Conservation (phyloP, 2,797 vertebrate species). For the Geotrypetes seraphini region DNA sequence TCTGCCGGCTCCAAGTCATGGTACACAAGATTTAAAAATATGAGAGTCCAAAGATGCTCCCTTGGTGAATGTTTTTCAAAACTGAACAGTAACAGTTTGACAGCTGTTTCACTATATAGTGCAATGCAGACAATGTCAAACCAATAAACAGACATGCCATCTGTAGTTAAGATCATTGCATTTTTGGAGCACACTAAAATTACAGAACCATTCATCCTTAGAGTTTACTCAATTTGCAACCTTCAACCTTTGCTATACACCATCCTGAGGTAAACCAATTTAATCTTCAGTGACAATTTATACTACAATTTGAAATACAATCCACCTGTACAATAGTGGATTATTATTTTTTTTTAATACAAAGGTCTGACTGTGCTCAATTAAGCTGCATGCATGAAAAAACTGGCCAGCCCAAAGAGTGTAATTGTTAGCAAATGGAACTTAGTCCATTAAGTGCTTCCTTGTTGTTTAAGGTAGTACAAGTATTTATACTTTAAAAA, state of each 20-base stretch:
- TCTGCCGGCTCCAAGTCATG: constrained; percentile 69
- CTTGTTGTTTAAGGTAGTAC: constrained; percentile 76
- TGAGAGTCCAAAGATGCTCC: constrained; percentile 83
- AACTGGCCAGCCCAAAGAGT: constrained; percentile 90
- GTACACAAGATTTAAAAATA: constrained; percentile 76
- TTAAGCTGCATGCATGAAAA: constrained; percentile 97
- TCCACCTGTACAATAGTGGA: constrained; percentile 38
- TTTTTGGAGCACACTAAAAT: constrained; percentile 64
- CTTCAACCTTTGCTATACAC: constrained; percentile 62
- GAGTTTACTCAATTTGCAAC: constrained; percentile 39
- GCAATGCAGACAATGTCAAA: constrained; percentile 66
- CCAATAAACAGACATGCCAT: constrained; percentile 50
- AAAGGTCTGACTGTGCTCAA: constrained; percentile 70
- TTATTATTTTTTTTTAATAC: constrained; percentile 53
- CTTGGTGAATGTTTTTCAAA: constrained; percentile 74
- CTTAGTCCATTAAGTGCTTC: constrained; percentile 77
- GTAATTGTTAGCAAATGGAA: constrained; percentile 80
- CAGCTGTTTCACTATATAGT: constrained; percentile 53
- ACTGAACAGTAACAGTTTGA: constrained; percentile 56
- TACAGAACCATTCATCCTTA: constrained; percentile 61
- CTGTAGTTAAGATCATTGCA: constrained; percentile 44
- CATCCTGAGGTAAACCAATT: constrained; percentile 78
- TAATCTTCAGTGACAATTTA: constrained; percentile 60
- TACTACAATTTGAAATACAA: constrained; percentile 54
- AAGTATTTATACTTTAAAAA: constrained; percentile 72